These are phyloP conservation scores for Xestia ashworthii DNA, from an alignment of 2,888 invertebrate species.

Conservation along the genomic window DNA sequence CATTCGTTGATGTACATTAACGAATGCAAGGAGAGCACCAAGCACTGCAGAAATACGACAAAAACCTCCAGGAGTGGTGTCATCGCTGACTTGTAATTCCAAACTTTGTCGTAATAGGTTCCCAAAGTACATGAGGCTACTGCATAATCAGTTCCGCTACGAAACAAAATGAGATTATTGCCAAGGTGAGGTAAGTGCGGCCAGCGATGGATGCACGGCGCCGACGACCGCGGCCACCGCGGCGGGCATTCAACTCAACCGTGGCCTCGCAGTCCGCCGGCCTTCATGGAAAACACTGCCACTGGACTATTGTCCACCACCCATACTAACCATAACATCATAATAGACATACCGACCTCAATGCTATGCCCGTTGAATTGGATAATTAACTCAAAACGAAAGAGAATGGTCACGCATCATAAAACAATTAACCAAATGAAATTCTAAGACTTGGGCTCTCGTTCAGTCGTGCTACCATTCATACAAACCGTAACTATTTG, in stretches of 20 bases:
- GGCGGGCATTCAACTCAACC: slow-evolving; percentile 87
- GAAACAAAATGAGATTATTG: slow-evolving; percentile 85
- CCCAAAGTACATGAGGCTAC: slow-evolving; percentile 69
- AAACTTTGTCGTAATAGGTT: slow-evolving; percentile 51
- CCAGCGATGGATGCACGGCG: slow-evolving; percentile 80
- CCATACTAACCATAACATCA: slow-evolving; percentile 31
- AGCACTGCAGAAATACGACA: slow-evolving; percentile 13
- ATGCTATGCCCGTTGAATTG: slow-evolving; percentile 34
- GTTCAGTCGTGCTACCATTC: slow-evolving; percentile 27
- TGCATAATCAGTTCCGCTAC: slow-evolving; percentile 81
- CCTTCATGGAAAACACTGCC: slow-evolving; percentile 67
- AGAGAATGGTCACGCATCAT: slow-evolving; percentile 55
- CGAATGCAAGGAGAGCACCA: background rate
- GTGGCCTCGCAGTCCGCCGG: slow-evolving; percentile 76
- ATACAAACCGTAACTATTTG: slow-evolving; percentile 22
- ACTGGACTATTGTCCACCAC: slow-evolving; percentile 49
- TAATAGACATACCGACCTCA: slow-evolving; percentile 10
- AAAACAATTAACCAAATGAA: slow-evolving; percentile 50
- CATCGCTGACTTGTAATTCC: slow-evolving; percentile 35
- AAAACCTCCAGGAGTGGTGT: slow-evolving; percentile 27
- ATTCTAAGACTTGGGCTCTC: slow-evolving; percentile 18
- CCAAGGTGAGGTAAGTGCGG: slow-evolving; percentile 85
- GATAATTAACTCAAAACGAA: slow-evolving; percentile 48
- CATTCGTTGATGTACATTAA: slow-evolving; percentile 1
- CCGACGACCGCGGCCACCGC: slow-evolving; percentile 75